Evolutionary conservation across 2,113 vertebrate genomes (phyloP).

Genomic region (Myiozetetes cayanensis): DNA sequence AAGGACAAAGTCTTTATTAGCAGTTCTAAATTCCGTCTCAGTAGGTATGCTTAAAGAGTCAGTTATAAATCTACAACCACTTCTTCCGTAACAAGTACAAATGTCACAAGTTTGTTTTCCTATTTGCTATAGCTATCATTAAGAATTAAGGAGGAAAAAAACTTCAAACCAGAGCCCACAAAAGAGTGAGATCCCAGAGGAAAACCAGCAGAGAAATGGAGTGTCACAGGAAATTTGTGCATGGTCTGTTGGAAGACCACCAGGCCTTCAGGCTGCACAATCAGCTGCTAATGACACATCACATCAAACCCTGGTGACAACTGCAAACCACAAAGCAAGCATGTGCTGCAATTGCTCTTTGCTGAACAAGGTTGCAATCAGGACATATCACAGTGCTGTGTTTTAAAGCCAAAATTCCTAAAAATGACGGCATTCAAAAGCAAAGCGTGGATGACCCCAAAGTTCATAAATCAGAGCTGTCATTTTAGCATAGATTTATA

Average conservation of each 20-base stretch:
- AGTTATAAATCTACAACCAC: background rate
- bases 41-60: background rate
- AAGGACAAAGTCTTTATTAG: background rate
- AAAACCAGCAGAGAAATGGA: background rate
- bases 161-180: background rate
- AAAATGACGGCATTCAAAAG: background rate
- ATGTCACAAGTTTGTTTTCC: background rate
- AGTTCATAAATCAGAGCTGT: background rate
- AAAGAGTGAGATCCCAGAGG: background rate
- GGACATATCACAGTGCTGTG: rapidly evolving
- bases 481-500: background rate
- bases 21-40: background rate
- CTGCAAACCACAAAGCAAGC: background rate
- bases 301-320: background rate
- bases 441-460: background rate
- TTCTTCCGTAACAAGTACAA: background rate
- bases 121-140: background rate
- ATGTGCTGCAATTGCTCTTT: background rate
- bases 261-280: background rate
- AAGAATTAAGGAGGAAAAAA: background rate
- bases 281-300: background rate
- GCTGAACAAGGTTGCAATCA: background rate
- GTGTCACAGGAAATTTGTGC: background rate
- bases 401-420: background rate
- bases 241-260: background rate